phyloP scores from a whole-genome alignment of 2,797 vertebrate genomes.

The Cryptoprocta ferox region DNA sequence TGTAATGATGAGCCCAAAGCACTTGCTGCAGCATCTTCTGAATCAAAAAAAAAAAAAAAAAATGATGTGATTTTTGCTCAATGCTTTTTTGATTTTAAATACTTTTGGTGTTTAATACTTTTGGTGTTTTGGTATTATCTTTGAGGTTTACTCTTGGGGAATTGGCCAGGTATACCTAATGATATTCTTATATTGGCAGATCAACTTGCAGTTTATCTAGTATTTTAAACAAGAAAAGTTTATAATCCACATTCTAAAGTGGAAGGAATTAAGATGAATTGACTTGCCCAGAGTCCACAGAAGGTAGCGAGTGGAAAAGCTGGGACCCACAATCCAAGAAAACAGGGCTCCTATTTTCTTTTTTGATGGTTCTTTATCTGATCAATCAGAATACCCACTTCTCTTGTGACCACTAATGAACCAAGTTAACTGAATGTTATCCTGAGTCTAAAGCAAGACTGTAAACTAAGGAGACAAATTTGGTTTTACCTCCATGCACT shows the following conservation, averaged over 20 bases:
- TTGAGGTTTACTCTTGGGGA: constrained; percentile 8
- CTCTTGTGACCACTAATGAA: neutral
- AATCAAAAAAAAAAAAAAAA: constrained; percentile 4
- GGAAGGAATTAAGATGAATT: neutral
- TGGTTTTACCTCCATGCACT: neutral
- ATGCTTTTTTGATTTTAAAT: neutral
- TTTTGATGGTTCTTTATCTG: neutral
- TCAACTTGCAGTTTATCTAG: neutral
- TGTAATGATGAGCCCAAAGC: neutral
- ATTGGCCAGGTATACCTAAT: neutral
- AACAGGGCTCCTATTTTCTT: neutral
- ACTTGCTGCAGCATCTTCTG: neutral
- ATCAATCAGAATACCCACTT: neutral
- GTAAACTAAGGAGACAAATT: neutral
- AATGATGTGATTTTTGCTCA: neutral
- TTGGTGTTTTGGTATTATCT: neutral
- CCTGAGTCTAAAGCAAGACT: neutral
- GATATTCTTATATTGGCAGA: neutral
- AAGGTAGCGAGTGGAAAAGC: neutral
- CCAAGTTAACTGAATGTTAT: neutral
- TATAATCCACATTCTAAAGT: neutral
- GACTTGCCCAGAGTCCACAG: neutral
- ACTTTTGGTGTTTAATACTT: neutral
- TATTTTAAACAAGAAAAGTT: neutral
- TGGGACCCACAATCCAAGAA: neutral